Conservation (phyloP, 2,888 invertebrate species). For the Hyposoter dolosus region DNA sequence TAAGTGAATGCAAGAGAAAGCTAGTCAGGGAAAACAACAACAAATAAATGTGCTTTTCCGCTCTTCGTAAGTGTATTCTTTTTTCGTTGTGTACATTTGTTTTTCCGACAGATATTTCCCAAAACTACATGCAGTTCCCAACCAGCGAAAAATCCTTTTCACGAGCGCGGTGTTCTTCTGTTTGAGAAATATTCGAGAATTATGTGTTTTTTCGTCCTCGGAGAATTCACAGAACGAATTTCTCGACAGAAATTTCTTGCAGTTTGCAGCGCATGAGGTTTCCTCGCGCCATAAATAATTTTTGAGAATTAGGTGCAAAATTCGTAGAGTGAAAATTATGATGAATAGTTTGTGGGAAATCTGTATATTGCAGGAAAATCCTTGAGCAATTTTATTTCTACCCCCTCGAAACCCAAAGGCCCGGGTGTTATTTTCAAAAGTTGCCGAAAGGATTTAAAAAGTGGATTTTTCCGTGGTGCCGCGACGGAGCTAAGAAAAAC, state of each 20-base stretch:
- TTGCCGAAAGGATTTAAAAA: not conserved
- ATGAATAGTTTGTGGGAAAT: not conserved
- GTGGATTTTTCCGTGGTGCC: not conserved
- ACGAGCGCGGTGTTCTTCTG: conserved; percentile 24
- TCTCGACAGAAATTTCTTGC: conserved; percentile 9
- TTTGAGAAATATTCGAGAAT: conserved; percentile 15
- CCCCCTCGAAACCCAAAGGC: not conserved
- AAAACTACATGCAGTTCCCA: not conserved
- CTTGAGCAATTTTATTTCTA: not conserved
- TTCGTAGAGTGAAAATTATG: not conserved
- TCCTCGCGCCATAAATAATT: not conserved
- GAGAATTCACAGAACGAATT: not conserved
- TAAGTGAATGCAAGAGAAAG: conserved; percentile 65
- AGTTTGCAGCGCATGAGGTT: not conserved
- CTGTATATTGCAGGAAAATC: not conserved
- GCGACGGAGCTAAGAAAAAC: not conserved
- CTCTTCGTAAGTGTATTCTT: conserved; percentile 45
- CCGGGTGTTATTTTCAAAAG: not conserved
- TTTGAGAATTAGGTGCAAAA: not conserved
- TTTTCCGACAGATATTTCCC: conserved; percentile 16
- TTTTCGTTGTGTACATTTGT: conserved; percentile 17
- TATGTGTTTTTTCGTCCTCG: conserved; percentile 56
- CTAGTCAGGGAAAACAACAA: conserved; percentile 69
- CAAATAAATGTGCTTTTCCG: conserved; percentile 70
- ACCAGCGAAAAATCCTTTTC: conserved; percentile 23